A percentile compares a stretch with the other conserved stretches of the same genome.
Conservation (phyloP, 2,797 vertebrate species). For the Crocidura indochinensis region DNA sequence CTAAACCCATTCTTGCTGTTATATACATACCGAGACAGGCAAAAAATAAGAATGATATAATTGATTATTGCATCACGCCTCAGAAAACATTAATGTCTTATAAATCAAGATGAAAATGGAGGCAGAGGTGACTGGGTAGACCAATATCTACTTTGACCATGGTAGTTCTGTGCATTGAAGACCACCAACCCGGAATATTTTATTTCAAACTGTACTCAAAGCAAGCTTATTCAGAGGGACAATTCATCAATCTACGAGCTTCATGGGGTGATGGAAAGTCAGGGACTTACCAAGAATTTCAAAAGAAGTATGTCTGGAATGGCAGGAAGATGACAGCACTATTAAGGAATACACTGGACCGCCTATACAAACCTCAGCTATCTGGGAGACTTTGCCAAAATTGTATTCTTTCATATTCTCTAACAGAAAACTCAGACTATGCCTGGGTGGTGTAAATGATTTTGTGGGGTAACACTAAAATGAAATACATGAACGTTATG, state of each 20-base stretch:
- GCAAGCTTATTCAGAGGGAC: not conserved
- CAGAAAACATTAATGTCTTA: not conserved
- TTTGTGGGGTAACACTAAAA: conserved; percentile 39
- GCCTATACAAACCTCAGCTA: not conserved
- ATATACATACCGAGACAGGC: not conserved
- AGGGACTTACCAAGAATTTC: conserved; percentile 34
- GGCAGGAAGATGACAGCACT: conserved; percentile 22
- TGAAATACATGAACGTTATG: conserved; percentile 48
- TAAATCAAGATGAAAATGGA: not conserved
- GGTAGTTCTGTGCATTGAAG: not conserved
- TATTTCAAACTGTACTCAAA: not conserved
- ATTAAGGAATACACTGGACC: conserved; percentile 32
- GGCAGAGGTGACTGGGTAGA: not conserved
- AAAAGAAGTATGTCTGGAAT: conserved; percentile 26
- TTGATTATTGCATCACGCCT: conserved; percentile 19
- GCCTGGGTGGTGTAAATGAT: not conserved
- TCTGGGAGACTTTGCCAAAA: not conserved
- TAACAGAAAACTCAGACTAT: conserved; percentile 15
- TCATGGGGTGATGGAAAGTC: conserved; percentile 18
- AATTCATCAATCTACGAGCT: not conserved
- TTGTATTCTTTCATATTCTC: conserved; percentile 13
- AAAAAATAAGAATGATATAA: conserved; percentile 37
- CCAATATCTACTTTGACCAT: not conserved
- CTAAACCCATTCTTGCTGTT: not conserved
- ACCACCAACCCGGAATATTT: conserved; percentile 7